These are phyloP conservation scores for Pollimyrus isidori DNA, from an alignment of 2,113 vertebrate species.

Conservation along the genomic window DNA sequence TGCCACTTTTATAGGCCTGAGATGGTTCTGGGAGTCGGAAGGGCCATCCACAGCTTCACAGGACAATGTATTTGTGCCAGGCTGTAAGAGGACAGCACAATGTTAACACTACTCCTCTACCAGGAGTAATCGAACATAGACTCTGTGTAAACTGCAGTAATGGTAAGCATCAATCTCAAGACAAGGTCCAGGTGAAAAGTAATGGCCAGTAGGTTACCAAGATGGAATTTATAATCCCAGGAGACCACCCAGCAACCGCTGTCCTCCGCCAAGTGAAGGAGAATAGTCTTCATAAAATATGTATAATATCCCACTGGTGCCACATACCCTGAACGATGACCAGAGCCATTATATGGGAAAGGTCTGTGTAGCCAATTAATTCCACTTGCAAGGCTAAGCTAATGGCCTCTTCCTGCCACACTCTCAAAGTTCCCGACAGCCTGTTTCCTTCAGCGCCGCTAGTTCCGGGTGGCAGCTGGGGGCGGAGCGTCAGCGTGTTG, in stretches of 20 bases:
- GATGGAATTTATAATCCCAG: neutral
- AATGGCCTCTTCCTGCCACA: neutral
- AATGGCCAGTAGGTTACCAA: neutral
- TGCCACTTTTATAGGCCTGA: neutral
- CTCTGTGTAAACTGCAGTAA: neutral
- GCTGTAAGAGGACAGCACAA: neutral
- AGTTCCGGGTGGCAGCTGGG: neutral
- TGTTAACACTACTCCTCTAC: neutral
- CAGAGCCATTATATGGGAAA: neutral
- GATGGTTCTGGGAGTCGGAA: neutral
- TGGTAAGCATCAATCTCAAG: neutral
- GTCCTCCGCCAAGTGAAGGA: neutral
- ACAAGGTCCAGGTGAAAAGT: neutral
- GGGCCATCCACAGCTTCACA: neutral
- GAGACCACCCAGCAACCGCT: neutral
- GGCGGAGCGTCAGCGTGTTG: neutral
- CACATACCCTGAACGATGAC: neutral
- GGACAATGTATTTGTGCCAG: neutral
- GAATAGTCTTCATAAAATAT: neutral
- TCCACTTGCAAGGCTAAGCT: neutral
- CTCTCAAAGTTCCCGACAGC: neutral
- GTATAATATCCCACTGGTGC: neutral
- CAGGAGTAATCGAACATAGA: neutral
- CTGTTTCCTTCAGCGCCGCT: neutral
- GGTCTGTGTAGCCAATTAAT: neutral